These are phyloP conservation scores for Choloepus didactylus DNA, from an alignment of 2,797 vertebrate species.

Conservation along the genomic window DNA sequence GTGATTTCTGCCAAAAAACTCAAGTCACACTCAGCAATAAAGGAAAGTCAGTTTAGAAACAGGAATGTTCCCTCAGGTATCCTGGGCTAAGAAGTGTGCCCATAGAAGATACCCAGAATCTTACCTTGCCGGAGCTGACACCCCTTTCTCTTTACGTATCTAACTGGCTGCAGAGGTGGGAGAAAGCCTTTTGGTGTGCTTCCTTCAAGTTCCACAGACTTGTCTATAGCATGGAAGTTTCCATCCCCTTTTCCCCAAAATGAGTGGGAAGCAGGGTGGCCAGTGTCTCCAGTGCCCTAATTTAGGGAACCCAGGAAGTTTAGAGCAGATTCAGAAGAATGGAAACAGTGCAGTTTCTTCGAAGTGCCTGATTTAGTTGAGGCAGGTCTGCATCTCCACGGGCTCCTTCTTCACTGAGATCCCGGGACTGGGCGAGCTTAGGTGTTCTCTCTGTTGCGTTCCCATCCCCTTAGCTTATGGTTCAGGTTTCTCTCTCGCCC, in stretches of 20 bases:
- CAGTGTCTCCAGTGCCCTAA: no score
- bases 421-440: background rate
- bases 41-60: background rate
- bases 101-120: background rate
- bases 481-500: background rate
- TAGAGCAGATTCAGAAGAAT: background rate
- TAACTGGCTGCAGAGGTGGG: background rate
- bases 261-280: background rate
- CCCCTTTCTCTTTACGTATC: no score
- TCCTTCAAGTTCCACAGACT: background rate
- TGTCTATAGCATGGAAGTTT: background rate
- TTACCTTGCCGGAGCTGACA: background rate
- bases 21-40: background rate
- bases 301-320: background rate
- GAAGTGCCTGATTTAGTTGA: background rate
- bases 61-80: background rate
- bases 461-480: background rate
- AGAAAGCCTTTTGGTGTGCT: background rate
- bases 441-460: no score
- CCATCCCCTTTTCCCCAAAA: rapidly evolving
- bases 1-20: background rate
- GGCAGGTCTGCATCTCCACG: background rate
- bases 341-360: background rate
- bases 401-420: background rate
- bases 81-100: rapidly evolving